Percentiles rank a stretch among this genome's conserved stretches.
These are phyloP conservation scores for Phoxinus phoxinus DNA, from an alignment of 2,113 vertebrate species.

Conservation along the genomic window DNA sequence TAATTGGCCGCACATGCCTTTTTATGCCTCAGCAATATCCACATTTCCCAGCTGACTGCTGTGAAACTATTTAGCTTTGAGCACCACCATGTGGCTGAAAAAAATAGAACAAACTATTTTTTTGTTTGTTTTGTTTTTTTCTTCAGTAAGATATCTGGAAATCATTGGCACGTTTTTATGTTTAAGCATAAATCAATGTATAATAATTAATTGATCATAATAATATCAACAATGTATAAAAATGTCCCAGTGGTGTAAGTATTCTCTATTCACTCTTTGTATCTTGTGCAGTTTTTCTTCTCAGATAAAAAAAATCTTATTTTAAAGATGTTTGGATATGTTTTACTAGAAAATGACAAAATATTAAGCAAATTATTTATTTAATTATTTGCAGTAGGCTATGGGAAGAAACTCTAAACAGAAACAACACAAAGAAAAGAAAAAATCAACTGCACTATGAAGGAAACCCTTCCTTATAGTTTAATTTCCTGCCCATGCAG, in stretches of 20 bases:
- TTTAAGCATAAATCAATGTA: too few relatives aligned
- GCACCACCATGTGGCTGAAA: slow-evolving; percentile 31
- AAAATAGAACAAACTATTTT: too few relatives aligned
- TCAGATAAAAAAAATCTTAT: not conserved
- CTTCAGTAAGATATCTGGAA: too few relatives aligned
- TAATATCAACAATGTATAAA: too few relatives aligned
- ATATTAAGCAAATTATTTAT: not conserved
- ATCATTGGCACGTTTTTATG: too few relatives aligned
- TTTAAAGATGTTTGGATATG: not conserved
- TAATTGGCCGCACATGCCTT: slow-evolving; percentile 1
- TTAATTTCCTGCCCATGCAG: not conserved
- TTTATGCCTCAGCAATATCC: not conserved
- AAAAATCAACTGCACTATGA: not conserved
- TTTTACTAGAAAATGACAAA: not conserved
- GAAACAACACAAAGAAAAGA: not conserved
- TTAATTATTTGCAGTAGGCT: too few relatives aligned
- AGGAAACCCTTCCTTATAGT: not conserved
- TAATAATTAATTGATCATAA: too few relatives aligned
- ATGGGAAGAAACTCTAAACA: not conserved
- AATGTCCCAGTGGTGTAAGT: too few relatives aligned
- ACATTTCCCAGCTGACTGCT: not conserved
- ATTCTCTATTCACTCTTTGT: too few relatives aligned
- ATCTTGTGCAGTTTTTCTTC: not conserved
- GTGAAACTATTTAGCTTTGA: not conserved
- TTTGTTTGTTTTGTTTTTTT: too few relatives aligned